Evolutionary conservation across 2,888 invertebrate genomes (phyloP), one percentile per base, ranked within the genome.

Genomic region (Protodeltote pygarga): DNA sequence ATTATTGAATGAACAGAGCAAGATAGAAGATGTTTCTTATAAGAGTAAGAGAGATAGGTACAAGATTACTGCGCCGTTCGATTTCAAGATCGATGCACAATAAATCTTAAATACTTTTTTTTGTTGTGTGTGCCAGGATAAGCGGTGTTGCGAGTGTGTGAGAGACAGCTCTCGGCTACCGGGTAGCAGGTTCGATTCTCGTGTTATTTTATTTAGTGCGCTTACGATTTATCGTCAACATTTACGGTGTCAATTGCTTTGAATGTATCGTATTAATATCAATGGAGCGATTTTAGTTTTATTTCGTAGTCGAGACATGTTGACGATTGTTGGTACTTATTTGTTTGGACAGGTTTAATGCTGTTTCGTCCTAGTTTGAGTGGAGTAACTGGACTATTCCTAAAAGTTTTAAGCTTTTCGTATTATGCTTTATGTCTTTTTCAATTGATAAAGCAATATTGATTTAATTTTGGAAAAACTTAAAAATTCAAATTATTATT

Each of bases 81-180:
- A 83, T 82, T 76, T 72, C 67, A 72, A 77, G 82, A 83, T 85
- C 82, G 82, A 83, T 84, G 77, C 76, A 79, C 82, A 77, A 83
- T 84, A 84, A 82, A 83, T 84, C 83, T 80, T 72, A 41, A 55
- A 71, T 74, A 49, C 65, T 79, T 78, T n/a, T 75, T 75, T 79
- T 79, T 77, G 66, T 65, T 46, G 53, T 54, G 45, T 65, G 35
- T 54, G 65, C 66, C 64, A 54, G 69, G 74, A 75, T 79, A 78
- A 81, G 83, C 79, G 72, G 66, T 65, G 73, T 68, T 67, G 61
- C 72, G 67, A 65, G 67, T 75, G 71, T 67, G 69, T 71, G 73
- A 68, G 77, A 76, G 81, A 82, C 83, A 80, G 81, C 69, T 77
- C 69, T 64, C 65, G 63, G 83, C 85, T 83, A 84, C 83, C 75